Conservation (phyloP, 2,888 invertebrate species). For the Lamproptera curius region DNA sequence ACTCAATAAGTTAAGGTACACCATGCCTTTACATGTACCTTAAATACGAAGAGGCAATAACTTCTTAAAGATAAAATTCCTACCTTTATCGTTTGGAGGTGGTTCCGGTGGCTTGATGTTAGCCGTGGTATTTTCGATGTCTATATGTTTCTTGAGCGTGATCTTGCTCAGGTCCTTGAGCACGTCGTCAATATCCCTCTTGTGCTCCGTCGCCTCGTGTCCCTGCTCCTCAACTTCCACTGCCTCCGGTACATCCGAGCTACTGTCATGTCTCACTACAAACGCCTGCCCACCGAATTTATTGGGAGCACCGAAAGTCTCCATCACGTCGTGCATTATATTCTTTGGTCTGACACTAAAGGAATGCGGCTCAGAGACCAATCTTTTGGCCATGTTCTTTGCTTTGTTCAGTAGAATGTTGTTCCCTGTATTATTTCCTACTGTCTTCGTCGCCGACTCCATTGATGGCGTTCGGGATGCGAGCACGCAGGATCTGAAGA, state of each 20-base stretch:
- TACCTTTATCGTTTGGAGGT: slow-evolving; percentile 49
- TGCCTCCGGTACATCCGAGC: slow-evolving; percentile 48
- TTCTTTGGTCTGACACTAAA: slow-evolving; percentile 62
- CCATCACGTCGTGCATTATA: slow-evolving; percentile 73
- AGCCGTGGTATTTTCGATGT: slow-evolving; percentile 69
- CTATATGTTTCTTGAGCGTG: slow-evolving; percentile 64
- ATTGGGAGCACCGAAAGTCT: slow-evolving; percentile 58
- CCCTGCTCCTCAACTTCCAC: slow-evolving; percentile 53
- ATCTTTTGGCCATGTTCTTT: slow-evolving; percentile 64
- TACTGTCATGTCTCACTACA: slow-evolving; percentile 62
- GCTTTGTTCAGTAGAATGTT: slow-evolving; percentile 65
- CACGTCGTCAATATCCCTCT: slow-evolving; percentile 67
- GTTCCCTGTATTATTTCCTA: slow-evolving; percentile 64
- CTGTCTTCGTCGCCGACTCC: slow-evolving; percentile 65
- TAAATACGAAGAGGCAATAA: too few relatives aligned
- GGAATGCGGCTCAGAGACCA: slow-evolving; percentile 63
- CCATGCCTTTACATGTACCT: too few relatives aligned
- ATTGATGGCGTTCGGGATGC: slow-evolving; percentile 65
- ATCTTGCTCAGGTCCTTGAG: slow-evolving; percentile 68
- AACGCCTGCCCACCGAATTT: slow-evolving; percentile 54
- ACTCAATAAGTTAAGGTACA: too few relatives aligned
- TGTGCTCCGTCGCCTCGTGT: slow-evolving; percentile 50
- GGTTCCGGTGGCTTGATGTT: slow-evolving; percentile 63
- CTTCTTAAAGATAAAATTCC: background rate
- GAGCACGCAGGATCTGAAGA: slow-evolving; percentile 82